phyloP scores from a whole-genome alignment of 2,888 invertebrate genomes.

The Papilio protenor region DNA sequence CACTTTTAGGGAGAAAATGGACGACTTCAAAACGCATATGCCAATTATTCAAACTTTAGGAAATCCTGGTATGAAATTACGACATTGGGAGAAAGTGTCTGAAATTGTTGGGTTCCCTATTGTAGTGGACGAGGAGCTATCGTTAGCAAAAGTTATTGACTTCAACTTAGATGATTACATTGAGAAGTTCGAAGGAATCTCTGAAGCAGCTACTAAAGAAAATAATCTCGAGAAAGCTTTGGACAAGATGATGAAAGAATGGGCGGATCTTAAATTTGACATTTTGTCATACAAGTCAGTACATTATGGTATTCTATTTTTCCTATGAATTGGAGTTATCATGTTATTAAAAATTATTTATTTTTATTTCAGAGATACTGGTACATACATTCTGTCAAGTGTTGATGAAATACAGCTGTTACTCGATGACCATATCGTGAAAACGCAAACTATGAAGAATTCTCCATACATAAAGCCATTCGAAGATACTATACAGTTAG shows the following conservation, averaged over 20 bases:
- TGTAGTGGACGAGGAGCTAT: conserved; percentile 91
- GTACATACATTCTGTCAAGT: conserved; percentile 94
- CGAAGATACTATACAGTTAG: conserved; percentile 91
- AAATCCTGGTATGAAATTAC: conserved; percentile 95
- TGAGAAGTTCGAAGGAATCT: conserved; percentile 94
- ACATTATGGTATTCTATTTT: neutral
- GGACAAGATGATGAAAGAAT: conserved; percentile 95
- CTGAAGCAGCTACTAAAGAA: conserved; percentile 98
- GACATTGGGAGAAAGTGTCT: conserved; percentile 97
- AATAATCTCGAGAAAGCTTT: conserved; percentile 95
- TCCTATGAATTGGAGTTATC: neutral
- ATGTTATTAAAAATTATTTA: neutral
- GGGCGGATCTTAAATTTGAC: conserved; percentile 91
- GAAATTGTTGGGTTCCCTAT: conserved; percentile 98
- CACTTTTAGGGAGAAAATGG: conserved; percentile 87
- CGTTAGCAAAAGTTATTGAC: conserved; percentile 93
- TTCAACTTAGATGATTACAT: conserved; percentile 95
- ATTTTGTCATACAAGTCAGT: conserved; percentile 88
- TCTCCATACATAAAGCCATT: conserved; percentile 98
- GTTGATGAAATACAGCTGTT: conserved; percentile 97
- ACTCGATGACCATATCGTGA: conserved; percentile 97
- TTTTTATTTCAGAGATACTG: conserved; percentile 88
- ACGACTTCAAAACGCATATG: conserved; percentile 94
- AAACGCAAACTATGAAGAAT: conserved; percentile 98
- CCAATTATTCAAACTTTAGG: conserved; percentile 97